These are phyloP conservation scores for Baccha elongata DNA, from an alignment of 2,888 invertebrate genomes.

Conservation along the genomic window DNA sequence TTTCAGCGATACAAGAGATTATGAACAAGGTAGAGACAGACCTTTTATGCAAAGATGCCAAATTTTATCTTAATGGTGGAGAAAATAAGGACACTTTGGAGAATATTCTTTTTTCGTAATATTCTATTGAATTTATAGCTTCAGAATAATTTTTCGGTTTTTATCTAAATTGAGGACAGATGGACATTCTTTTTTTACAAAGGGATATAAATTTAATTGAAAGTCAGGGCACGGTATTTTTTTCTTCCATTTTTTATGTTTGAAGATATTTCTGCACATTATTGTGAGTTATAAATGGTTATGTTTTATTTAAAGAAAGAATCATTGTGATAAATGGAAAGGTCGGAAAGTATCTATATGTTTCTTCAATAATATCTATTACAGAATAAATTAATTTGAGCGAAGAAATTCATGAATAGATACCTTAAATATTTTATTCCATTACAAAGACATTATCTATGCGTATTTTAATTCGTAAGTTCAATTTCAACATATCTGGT, in stretches of 20 bases:
- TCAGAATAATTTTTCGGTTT: constrained; percentile 34
- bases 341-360: no score
- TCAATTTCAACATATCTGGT: no score
- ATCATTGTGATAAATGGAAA: constrained; percentile 16
- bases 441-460: no score
- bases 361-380: no score
- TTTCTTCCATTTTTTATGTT: background rate
- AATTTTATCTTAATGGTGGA: constrained; percentile 63
- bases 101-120: constrained; percentile 17
- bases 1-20: constrained; percentile 43
- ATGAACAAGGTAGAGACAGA: constrained; percentile 54
- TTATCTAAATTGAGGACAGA: constrained; percentile 45
- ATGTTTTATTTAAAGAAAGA: constrained; percentile 3
- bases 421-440: no score
- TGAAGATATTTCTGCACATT: background rate
- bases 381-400: no score
- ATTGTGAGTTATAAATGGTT: constrained; percentile 17
- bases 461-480: no score
- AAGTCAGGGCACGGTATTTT: background rate
- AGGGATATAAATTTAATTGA: constrained; percentile 29
- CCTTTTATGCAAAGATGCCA: constrained; percentile 57
- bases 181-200: background rate
- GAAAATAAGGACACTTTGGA: constrained; percentile 53
- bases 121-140: constrained; percentile 47
- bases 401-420: no score